Percentiles rank a stretch among this genome's conserved stretches.
phyloP scores from a whole-genome alignment of 2,797 vertebrate genomes.

The Cirrhinus molitorella region DNA sequence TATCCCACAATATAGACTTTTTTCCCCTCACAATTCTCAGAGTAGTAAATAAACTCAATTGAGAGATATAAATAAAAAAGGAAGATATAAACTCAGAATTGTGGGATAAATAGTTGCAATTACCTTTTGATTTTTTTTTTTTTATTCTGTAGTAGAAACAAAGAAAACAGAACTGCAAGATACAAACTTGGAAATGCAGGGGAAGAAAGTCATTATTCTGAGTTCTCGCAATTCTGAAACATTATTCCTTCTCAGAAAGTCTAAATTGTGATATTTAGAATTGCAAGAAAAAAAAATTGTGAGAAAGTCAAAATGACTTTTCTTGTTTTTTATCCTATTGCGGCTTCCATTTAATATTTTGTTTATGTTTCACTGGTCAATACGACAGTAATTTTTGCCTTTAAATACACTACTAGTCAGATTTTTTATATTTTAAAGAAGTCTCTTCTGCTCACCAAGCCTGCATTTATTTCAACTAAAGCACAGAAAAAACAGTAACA shows the following conservation, averaged over 20 bases:
- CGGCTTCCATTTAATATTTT: not conserved
- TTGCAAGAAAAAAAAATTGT: not conserved
- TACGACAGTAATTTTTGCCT: not conserved
- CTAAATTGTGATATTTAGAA: not conserved
- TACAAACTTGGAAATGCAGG: not conserved
- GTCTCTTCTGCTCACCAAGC: too few relatives aligned
- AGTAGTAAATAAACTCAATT: not conserved
- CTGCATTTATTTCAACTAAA: too few relatives aligned
- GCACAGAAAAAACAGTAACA: too few relatives aligned
- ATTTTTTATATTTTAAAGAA: too few relatives aligned
- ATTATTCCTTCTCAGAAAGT: not conserved
- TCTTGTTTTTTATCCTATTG: not conserved
- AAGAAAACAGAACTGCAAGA: not conserved
- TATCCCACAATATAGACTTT: not conserved
- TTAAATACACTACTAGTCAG: not conserved
- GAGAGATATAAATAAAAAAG: not conserved
- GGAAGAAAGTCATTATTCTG: not conserved
- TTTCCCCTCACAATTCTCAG: not conserved
- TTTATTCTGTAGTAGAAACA: not conserved
- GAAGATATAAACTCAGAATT: not conserved
- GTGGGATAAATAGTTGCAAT: not conserved
- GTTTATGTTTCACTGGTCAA: not conserved
- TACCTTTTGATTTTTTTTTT: not conserved
- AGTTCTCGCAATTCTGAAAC: not conserved
- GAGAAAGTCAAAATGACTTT: not conserved